Base-by-base conservation (phyloP, 2,888 invertebrate genomes). In the Entomobrya proxima region DNA sequence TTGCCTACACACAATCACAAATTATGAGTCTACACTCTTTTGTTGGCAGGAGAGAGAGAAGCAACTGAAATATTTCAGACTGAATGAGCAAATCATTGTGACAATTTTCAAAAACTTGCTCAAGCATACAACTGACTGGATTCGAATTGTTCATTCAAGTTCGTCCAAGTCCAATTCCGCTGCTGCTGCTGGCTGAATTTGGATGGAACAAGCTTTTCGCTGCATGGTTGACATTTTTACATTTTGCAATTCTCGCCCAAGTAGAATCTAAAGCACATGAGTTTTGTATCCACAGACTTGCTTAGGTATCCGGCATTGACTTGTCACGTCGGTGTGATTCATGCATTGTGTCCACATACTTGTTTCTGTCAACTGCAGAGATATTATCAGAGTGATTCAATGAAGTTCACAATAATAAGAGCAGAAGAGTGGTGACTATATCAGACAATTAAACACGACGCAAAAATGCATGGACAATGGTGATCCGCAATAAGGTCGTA, bases 361-460 rank as follows among this genome's bases (percentile, higher is more conserved):
- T 72, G 72, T 72, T 44, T 75, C 75, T 75, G 75, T 75, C 75
- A 75, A 75, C 35, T 75, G 75, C 75, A 75, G 75, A 21, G 75
- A 75, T 75, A 35, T 32, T 27, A 75, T 75, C 75, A 18, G 3
- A 1, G n/a, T 75, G 52, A 75, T 55, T 75, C 75, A 75, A 55
- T 75, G 52, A 35, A 75, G 35, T 37, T 32, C 32, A 32, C 35
- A 55, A 55, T 15, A 44, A 44, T 27, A 27, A 72, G 15, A 40
- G 7, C 7, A 40, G 15, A 15, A 44, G 40, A 44, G 69, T 69
- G 69, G 44, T 15, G 69, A 69, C 21, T 27, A 69, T n/a, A n/a
- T 69, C 7, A 11, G 44, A 69, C 69, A 69, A 69, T 44, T 69
- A 44, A 72, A 40, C 18, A 50, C 52, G 35, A 50, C n/a, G 21